Conservation (phyloP, 2,113 vertebrate genomes). For the Saccopteryx leptura region DNA sequence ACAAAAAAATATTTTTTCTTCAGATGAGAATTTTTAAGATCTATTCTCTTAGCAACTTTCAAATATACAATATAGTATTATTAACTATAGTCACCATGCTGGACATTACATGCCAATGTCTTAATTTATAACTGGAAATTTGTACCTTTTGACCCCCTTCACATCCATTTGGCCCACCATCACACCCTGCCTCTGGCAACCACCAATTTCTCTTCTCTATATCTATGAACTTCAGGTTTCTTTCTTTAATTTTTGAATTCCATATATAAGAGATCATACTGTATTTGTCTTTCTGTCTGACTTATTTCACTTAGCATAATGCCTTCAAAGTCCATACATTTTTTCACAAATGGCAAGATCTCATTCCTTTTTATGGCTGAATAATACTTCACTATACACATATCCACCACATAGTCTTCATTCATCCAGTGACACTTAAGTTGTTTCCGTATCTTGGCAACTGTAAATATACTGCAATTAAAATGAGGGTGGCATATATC, state of each 20-base stretch:
- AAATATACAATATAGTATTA: not conserved
- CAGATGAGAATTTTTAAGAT: constrained; percentile 2
- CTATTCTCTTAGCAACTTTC: not conserved
- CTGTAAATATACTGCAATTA: not conserved
- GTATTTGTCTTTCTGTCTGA: not conserved
- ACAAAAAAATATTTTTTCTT: not conserved
- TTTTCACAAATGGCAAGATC: not conserved
- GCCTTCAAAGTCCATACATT: not conserved
- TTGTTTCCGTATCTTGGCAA: not conserved
- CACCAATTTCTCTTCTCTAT: not conserved
- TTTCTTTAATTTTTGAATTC: not conserved
- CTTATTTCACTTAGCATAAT: not conserved
- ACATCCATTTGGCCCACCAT: not conserved
- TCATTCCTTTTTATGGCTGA: not conserved
- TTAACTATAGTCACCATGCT: not conserved
- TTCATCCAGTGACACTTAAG: not conserved
- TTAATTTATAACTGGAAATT: not conserved
- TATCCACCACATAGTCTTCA: not conserved
- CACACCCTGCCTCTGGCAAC: not conserved
- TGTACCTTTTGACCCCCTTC: not conserved
- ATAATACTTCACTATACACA: not conserved
- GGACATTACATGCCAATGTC: not conserved
- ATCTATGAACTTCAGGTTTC: not conserved
- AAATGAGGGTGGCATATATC: not conserved
- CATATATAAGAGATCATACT: not conserved